Base-by-base conservation (phyloP, 2,888 invertebrate genomes). In the Erebia epiphron region DNA sequence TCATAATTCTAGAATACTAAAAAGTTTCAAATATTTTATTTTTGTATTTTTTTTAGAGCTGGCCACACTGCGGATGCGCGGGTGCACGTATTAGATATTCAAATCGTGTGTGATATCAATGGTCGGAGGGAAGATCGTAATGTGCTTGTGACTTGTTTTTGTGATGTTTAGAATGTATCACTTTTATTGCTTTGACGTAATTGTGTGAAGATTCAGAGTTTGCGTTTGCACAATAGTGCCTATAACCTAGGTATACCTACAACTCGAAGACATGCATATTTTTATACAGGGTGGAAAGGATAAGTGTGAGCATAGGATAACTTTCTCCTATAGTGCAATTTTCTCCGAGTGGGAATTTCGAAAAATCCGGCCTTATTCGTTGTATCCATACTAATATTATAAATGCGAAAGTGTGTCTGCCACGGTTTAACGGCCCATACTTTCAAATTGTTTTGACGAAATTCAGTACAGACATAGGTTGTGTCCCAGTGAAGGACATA, bases 31-130 rank as follows among this genome's bases (percentile, higher is more conserved):
- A 35, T 7, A 7, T 35, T 35, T 7, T 35, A 35, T 35, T 35
- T 35, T 35, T 7, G 35, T 35, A 10, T 18, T 49, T n/a, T n/a
- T 26, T 9, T 8, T 49, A 21, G 52, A 41, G 18, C 54, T 18
- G 21, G 56, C 56, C 57, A 66, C 66, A 66, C 66, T 46, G 21
- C 2, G 10, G 54, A 69, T 72, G 69, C 70, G 72, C 72, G 18
- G 46, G 54, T 64, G 68, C 72, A 63, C 66, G 68, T 46, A 60
- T 68, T 70, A 65, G 73, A 68, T 70, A 73, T 73, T 73, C 70
- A 70, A 68, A 73, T 73, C 68, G 65, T 68, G 65, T 68, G 61
- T 68, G 68, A 68, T 70, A 66, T 66, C 66, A 66, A 66, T 14
- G 66, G 56, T 66, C 46, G 56, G 65, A 46, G 65, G 57, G 41